Evolutionary conservation across 1,140 invertebrate genomes (phyloP).

Genomic region (Manduca sexta): DNA sequence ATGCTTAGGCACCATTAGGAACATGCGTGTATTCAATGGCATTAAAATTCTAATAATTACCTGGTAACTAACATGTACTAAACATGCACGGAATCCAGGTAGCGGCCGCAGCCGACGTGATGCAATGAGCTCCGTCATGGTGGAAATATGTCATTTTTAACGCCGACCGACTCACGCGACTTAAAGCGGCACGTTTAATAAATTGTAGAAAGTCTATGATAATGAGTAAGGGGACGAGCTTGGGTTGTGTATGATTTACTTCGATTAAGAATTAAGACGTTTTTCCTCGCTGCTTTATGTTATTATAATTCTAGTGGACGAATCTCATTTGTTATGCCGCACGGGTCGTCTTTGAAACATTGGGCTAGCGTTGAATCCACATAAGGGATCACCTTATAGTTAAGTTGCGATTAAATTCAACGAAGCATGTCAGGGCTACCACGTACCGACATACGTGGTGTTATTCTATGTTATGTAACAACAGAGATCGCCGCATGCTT

Average conservation of each 20-base stretch:
- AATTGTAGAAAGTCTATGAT: conserved; percentile 15
- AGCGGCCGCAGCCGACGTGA: conserved; percentile 15
- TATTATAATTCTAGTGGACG: conserved; percentile 11
- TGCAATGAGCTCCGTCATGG: conserved; percentile 17
- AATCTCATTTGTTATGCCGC: conserved; percentile 18
- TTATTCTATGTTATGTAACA: conserved; percentile 38
- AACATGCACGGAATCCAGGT: conserved; percentile 17
- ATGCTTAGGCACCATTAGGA: conserved; percentile 24
- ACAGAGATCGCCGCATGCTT: conserved; percentile 29
- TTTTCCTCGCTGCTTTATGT: conserved; percentile 3
- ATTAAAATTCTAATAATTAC: conserved; percentile 33
- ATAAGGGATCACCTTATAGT: conserved; percentile 35
- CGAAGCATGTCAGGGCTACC: conserved; percentile 55
- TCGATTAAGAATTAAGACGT: conserved; percentile 14
- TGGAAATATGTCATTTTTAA: conserved; percentile 12
- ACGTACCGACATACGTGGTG: conserved; percentile 33
- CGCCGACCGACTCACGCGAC: conserved; percentile 4
- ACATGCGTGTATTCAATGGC: conserved; percentile 16
- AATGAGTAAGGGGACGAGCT: conserved; percentile 7
- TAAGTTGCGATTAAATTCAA: conserved; percentile 22
- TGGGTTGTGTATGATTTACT: conserved; percentile 8
- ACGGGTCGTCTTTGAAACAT: conserved; percentile 15
- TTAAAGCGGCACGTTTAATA: conserved; percentile 9
- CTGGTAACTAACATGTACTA: conserved; percentile 8
- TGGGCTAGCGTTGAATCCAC: conserved; percentile 22